These are phyloP conservation scores for Bombus pyrosoma DNA, from an alignment of 1,140 invertebrate species.

Conservation along the genomic window DNA sequence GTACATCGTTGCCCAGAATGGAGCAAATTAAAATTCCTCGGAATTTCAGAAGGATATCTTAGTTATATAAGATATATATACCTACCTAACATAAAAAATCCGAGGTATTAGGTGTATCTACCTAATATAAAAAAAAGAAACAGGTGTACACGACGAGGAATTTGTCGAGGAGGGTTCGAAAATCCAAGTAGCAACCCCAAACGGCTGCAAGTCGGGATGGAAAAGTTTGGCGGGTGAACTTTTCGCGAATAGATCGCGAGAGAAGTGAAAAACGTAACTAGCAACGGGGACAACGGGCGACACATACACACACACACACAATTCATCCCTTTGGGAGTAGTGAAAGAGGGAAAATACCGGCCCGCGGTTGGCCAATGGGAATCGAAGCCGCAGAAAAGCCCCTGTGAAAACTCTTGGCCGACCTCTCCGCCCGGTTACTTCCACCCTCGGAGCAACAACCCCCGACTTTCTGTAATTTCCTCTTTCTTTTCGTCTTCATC, in stretches of 20 bases:
- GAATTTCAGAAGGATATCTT: no score
- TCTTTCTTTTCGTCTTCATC: conserved; percentile 5
- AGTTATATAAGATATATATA: no score
- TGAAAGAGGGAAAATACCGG: conserved; percentile 34
- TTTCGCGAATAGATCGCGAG: conserved; percentile 13
- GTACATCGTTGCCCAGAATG: no score
- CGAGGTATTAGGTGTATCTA: no score
- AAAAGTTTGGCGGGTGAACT: conserved; percentile 38
- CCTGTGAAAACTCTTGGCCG: conserved; percentile 14
- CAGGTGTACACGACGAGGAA: background rate
- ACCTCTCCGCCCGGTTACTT: background rate
- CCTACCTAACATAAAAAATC: no score
- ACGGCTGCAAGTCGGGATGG: conserved; percentile 1
- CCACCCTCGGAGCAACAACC: background rate
- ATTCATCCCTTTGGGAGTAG: conserved; percentile 20
- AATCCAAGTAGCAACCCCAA: background rate
- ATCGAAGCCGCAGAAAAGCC: conserved; percentile 61
- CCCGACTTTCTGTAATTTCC: conserved; percentile 4
- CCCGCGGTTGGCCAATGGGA: conserved; percentile 53
- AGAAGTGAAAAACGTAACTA: conserved; percentile 49
- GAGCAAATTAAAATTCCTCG: no score
- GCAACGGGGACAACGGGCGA: conserved; percentile 7
- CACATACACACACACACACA: background rate
- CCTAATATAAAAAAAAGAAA: background rate
- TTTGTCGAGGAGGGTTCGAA: background rate